A percentile compares a stretch with the other conserved stretches of the same genome.
These are phyloP conservation scores for Orcinus orca DNA, from an alignment of 2,113 vertebrate species.

Conservation along the genomic window DNA sequence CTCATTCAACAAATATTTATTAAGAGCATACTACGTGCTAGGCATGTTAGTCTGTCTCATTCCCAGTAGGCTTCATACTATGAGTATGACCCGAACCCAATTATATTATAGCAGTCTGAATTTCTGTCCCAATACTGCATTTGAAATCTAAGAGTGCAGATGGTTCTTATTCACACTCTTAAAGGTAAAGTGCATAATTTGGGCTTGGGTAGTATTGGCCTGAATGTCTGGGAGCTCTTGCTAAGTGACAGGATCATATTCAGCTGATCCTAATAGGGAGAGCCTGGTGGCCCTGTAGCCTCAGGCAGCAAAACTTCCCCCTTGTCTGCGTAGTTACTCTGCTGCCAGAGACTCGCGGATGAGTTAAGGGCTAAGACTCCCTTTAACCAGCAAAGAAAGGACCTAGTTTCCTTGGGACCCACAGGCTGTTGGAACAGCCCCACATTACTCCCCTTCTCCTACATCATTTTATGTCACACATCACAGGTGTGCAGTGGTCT, in stretches of 20 bases:
- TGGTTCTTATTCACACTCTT: neutral
- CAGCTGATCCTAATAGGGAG: neutral
- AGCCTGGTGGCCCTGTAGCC: neutral
- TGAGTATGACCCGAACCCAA: neutral
- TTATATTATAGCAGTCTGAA: neutral
- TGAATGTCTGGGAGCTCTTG: neutral
- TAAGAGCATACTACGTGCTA: neutral
- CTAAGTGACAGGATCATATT: neutral
- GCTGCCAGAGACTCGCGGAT: neutral
- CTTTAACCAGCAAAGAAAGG: neutral
- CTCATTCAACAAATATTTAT: neutral
- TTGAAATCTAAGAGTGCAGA: neutral
- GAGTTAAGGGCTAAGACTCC: neutral
- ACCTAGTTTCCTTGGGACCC: neutral
- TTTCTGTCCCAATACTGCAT: neutral
- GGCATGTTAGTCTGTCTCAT: neutral
- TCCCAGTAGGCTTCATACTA: neutral
- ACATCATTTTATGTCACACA: neutral
- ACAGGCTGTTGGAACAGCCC: neutral
- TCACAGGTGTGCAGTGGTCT: fast-evolving
- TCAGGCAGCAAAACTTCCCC: too few relatives aligned
- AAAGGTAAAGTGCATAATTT: neutral
- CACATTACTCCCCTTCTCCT: neutral
- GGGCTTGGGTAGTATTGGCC: neutral
- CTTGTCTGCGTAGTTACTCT: fast-evolving